Evolutionary conservation across 2,797 vertebrate genomes (phyloP).

Genomic region (Cichlasoma orientale): DNA sequence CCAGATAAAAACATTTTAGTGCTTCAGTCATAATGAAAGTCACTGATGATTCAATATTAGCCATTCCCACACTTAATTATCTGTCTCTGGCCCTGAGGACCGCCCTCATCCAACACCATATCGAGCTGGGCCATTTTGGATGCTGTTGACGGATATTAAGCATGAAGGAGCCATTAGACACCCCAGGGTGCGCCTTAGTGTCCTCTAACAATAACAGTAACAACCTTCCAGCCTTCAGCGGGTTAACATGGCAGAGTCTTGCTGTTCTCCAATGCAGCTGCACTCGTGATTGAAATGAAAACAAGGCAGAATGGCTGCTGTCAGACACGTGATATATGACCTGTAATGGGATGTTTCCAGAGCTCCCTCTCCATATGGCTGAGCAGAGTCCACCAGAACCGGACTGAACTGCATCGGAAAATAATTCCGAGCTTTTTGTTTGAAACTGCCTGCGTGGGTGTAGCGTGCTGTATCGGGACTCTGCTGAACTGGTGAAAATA

Average conservation of each 20-base stretch:
- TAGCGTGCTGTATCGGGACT: slow-evolving; percentile 6
- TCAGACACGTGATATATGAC: slow-evolving; percentile 91
- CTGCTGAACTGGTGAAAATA: slow-evolving; percentile 26
- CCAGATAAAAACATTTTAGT: background rate
- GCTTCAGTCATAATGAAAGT: background rate
- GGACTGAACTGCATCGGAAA: slow-evolving; percentile 54
- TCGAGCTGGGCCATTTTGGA: background rate
- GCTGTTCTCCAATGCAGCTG: slow-evolving; percentile 86
- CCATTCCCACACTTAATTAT: background rate
- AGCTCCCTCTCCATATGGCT: slow-evolving; percentile 87
- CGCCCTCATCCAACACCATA: background rate
- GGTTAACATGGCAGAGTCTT: slow-evolving; percentile 84
- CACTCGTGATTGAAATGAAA: slow-evolving; percentile 93
- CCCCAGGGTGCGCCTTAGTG: slow-evolving; percentile 1
- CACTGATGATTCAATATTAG: background rate
- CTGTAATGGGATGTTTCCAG: slow-evolving; percentile 94
- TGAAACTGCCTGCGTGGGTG: slow-evolving; percentile 36
- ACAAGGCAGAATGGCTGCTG: slow-evolving; percentile 90
- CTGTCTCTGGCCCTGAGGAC: background rate
- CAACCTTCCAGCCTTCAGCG: slow-evolving; percentile 53
- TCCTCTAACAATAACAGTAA: slow-evolving; percentile 8
- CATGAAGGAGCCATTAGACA: slow-evolving; percentile 16
- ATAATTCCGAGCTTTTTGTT: slow-evolving; percentile 38
- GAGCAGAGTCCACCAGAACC: slow-evolving; percentile 80
- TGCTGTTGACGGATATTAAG: slow-evolving; percentile 16